phyloP scores from a whole-genome alignment of 2,888 invertebrate genomes.

The Poecilobothrus nobilitatus region DNA sequence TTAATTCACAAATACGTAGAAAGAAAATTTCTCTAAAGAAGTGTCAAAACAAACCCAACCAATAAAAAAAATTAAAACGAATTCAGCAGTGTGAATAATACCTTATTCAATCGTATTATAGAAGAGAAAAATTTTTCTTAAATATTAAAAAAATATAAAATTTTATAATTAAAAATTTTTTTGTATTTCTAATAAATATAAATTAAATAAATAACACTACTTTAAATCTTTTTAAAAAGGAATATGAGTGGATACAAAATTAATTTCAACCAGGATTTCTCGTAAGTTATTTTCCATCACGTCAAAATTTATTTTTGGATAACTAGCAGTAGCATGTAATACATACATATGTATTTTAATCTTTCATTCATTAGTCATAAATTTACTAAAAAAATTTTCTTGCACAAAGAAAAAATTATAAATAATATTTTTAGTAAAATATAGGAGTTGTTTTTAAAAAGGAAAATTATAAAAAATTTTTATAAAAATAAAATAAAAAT shows the following conservation, averaged over 20 bases:
- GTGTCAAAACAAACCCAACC: slow-evolving; percentile 4
- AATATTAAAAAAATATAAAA: background rate
- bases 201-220: too few relatives aligned
- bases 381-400: too few relatives aligned
- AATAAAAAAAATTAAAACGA: background rate
- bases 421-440: too few relatives aligned
- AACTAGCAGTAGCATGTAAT: background rate
- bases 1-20: background rate
- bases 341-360: too few relatives aligned
- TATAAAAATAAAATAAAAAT: too few relatives aligned
- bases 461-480: too few relatives aligned
- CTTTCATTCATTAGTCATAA: too few relatives aligned
- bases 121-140: background rate
- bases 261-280: slow-evolving; percentile 8
- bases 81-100: too few relatives aligned
- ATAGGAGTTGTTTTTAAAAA: too few relatives aligned
- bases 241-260: slow-evolving; percentile 8
- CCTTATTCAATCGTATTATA: too few relatives aligned
- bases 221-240: background rate
- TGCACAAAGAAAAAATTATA: too few relatives aligned
- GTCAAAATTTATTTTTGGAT: background rate
- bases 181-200: too few relatives aligned
- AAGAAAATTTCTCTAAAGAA: background rate
- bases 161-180: background rate
- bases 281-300: background rate